Conservation (phyloP, 2,888 invertebrate species). For the Plutella xylostella region DNA sequence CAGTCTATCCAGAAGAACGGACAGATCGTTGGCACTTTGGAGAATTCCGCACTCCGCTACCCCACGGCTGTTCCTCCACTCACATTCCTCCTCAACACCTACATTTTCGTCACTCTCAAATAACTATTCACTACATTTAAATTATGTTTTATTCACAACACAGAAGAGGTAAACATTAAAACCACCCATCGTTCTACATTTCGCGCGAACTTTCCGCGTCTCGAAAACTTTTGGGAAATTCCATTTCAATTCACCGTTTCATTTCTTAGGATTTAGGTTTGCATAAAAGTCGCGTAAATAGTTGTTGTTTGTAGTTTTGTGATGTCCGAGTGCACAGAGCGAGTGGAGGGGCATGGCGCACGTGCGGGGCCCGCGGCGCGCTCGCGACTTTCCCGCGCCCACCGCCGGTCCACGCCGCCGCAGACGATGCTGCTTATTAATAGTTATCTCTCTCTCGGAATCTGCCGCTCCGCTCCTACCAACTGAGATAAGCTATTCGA, state of each 20-base stretch:
- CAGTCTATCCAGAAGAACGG: conserved; percentile 32
- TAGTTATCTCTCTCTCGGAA: conserved; percentile 45
- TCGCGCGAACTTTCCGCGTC: conserved; percentile 34
- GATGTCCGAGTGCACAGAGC: too few relatives aligned
- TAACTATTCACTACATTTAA: conserved; percentile 29
- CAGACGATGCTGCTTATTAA: conserved; percentile 49
- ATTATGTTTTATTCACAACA: conserved; percentile 60
- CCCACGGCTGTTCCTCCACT: too few relatives aligned
- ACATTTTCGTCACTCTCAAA: conserved; percentile 30
- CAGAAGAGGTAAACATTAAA: conserved; percentile 65
- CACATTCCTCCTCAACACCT: conserved; percentile 21
- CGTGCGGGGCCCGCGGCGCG: conserved; percentile 34
- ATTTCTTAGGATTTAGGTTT: conserved; percentile 32
- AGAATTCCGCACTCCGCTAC: too few relatives aligned
- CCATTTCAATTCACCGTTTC: conserved; percentile 34
- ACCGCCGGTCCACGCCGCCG: conserved; percentile 43
- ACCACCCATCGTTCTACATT: conserved; percentile 45
- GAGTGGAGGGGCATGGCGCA: too few relatives aligned
- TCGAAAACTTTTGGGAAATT: conserved; percentile 24
- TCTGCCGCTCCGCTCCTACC: conserved; percentile 40
- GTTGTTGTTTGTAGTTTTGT: conserved; percentile 41
- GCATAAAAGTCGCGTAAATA: conserved; percentile 47
- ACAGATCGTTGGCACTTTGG: conserved; percentile 29
- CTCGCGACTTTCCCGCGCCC: conserved; percentile 35
- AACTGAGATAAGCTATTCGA: conserved; percentile 30